Evolutionary conservation across 2,797 vertebrate species (phyloP), one percentile per base, ranked within the genome.

Genomic region (Eptatretus atami): DNA sequence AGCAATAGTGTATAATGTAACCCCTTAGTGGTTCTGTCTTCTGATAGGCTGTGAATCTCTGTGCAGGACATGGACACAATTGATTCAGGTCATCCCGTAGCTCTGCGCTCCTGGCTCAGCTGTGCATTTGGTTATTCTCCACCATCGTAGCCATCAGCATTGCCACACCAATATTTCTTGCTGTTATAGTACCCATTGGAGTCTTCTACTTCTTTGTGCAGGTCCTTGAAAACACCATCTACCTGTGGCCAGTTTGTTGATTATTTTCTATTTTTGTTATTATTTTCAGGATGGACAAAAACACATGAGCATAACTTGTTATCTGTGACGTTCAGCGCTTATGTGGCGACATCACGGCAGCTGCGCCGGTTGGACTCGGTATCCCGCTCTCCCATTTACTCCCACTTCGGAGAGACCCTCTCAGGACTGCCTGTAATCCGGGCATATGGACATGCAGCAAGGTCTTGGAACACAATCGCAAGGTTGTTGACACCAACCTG

Each of bases 371-470:
- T 98, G 69, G 90, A 98, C 70, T 96, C 86, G 0, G 82, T 93
- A 65, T 86, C 82, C 24, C 79, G 81, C 66, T 96, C 90, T 65
- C 90, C 86, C 8, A 79, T 98, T 70, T 98, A 85, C 73, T 88
- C 92, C 65, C 88, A 94, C 74, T 95, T 96, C 52, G 76, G 79
- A 3, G 92, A 98, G 75, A 96, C 88, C 0, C 82, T 96, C 19
- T 75, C 82, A 0, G 92, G 92, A 4, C 73, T 98, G 66, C 75
- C 85, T 0, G 82, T 98, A 63, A 86, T 98, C 69, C 78, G 86
- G 6, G 86, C 87, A 12, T 96, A 88, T 6, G 75, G 74, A 14
- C 86, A 93, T 69, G 83, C 92, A 71, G 75, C 80, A 1, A 75
- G 83, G 24, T 98, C 73, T 75, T 90, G 9, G 65, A 76, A 52